Conservation (phyloP, 2,797 vertebrate species). For the Pagetopsis macropterus region DNA sequence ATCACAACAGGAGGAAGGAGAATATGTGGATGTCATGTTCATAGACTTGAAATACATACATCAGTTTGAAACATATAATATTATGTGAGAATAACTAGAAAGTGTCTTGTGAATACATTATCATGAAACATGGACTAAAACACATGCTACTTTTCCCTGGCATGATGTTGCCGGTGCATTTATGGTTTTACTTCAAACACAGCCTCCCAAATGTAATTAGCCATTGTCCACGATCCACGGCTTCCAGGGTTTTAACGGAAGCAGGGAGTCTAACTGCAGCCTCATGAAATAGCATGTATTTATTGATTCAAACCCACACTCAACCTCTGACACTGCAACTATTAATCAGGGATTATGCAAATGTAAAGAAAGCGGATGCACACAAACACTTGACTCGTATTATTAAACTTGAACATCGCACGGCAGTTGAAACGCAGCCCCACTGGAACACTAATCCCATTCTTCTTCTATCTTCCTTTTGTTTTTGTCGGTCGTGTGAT, state of each 20-base stretch:
- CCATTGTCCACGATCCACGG: constrained; percentile 17
- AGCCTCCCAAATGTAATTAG: neutral
- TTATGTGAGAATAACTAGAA: no score
- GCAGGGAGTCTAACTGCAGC: constrained; percentile 15
- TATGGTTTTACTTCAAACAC: neutral
- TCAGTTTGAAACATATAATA: no score
- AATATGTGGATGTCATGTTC: neutral
- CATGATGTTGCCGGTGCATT: neutral
- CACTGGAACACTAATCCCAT: constrained; percentile 21
- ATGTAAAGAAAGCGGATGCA: constrained; percentile 25
- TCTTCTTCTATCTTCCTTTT: constrained; percentile 42
- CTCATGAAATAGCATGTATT: constrained; percentile 29
- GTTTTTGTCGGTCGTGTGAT: constrained; percentile 10
- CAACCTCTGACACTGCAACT: constrained; percentile 58
- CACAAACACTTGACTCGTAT: constrained; percentile 13
- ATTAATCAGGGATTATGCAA: constrained; percentile 47
- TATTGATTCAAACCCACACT: constrained; percentile 29
- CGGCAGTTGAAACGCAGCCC: constrained; percentile 24
- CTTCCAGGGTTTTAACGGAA: constrained; percentile 5
- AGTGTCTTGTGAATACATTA: neutral
- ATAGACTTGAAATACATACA: no score
- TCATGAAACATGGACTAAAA: neutral
- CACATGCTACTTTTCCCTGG: constrained; percentile 7
- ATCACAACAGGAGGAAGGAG: no score
- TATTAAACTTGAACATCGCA: constrained; percentile 51